phyloP scores from a whole-genome alignment of 2,113 vertebrate genomes.

The Rhea americana region DNA sequence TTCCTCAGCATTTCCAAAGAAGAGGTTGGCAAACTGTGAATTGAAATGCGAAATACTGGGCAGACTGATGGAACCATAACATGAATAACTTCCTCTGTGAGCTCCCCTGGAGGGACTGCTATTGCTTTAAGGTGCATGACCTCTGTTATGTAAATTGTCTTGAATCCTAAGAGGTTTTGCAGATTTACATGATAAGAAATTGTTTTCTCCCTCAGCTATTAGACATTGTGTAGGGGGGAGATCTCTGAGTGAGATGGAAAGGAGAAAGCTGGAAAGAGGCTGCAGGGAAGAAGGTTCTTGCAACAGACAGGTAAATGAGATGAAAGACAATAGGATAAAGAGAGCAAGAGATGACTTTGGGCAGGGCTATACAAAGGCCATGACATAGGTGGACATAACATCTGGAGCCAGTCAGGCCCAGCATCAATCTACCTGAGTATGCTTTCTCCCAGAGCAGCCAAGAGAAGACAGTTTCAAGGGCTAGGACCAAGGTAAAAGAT shows the following conservation, averaged over 20 bases:
- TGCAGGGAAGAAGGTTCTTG: not conserved
- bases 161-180: slow-evolving; percentile 33
- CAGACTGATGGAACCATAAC: slow-evolving; percentile 19
- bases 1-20: slow-evolving; percentile 28
- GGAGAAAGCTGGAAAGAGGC: not conserved
- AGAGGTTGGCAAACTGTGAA: slow-evolving; percentile 29
- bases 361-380: not conserved
- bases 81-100: slow-evolving; percentile 45
- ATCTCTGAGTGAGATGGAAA: not conserved
- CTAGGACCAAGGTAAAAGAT: not conserved
- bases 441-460: not conserved
- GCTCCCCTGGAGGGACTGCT: not conserved
- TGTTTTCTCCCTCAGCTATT: slow-evolving; percentile 30
- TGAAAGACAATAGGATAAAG: not conserved
- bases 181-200: slow-evolving; percentile 44
- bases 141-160: slow-evolving; percentile 45
- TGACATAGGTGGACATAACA: not conserved
- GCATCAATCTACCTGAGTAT: fast-evolving
- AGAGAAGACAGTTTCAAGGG: not conserved
- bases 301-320: not conserved
- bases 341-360: not conserved
- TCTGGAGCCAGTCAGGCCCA: not conserved
- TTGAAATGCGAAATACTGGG: slow-evolving; percentile 30
- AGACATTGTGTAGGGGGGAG: not conserved
- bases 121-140: slow-evolving; percentile 9